Conservation (phyloP, 1,140 invertebrate genomes). For the Carposina sasakii region DNA sequence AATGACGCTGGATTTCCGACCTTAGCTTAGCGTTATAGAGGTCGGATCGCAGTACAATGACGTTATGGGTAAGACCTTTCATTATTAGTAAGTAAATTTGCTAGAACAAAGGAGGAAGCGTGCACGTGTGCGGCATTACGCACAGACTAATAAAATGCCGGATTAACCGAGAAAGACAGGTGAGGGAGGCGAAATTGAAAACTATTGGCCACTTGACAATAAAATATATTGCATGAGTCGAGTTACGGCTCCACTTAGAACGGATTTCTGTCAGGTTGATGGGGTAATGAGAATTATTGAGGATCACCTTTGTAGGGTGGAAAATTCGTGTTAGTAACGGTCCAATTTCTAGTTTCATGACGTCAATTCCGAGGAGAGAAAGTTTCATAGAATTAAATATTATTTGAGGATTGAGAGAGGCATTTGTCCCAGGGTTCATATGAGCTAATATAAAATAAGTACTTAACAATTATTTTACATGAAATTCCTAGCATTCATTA, state of each 20-base stretch:
- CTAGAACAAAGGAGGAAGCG: conserved; percentile 59
- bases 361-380: too few species aligned
- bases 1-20: conserved; percentile 26
- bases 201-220: conserved; percentile 56
- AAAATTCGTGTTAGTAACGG: too few species aligned
- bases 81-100: conserved; percentile 32
- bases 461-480: too few species aligned
- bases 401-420: too few species aligned
- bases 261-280: conserved; percentile 35
- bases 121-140: conserved; percentile 60
- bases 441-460: too few species aligned
- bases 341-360: too few species aligned
- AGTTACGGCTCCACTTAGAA: conserved; percentile 27
- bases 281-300: conserved; percentile 27
- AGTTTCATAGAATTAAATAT: too few species aligned
- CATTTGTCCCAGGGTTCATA: too few species aligned
- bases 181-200: conserved; percentile 62
- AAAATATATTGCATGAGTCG: conserved; percentile 26
- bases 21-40: conserved; percentile 15
- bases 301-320: conserved; percentile 8
- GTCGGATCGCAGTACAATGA: conserved; percentile 10
- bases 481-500: too few species aligned
- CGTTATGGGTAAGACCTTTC: conserved; percentile 19
- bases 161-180: conserved; percentile 60
- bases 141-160: conserved; percentile 61